Base-by-base conservation (phyloP, 2,797 vertebrate species). In the Balearica regulorum region DNA sequence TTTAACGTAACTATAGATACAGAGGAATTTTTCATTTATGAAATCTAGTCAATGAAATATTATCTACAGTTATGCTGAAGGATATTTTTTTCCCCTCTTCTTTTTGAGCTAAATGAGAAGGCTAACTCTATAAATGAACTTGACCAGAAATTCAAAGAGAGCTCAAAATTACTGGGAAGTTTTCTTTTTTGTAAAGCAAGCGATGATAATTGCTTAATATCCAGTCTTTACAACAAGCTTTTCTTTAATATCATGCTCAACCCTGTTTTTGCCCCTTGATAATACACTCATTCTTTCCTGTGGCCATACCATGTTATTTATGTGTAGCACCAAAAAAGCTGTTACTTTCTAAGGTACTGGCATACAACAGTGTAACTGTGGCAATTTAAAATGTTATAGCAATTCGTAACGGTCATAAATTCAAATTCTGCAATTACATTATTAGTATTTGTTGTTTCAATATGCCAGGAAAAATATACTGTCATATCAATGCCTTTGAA, bases 261-360 rank as follows among this genome's bases (percentile, higher is more conserved):
- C 75, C 7, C 4, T 4, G 11, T 65, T 46, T 44, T 61, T 46
- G 5, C 2, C 6, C 6, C 86, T 89, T 81, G 35, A 81, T 70
- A 81, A 25, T 53, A 48, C 6, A 44, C 3, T 65, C 10, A 33
- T 17, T 61, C 25, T 39, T 57, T 82, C 19, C 21, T 73, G 25
- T 43, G 15, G 5, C 18, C 3, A 5, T 66, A 55, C 3, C 0
- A 0, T 44, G 9, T 31, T 79, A 24, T 22, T 60, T 76, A 41
- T 25, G 37, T 29, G 16, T 25, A 72, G 5, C 10, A 79, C 24
- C 44, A 73, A 65, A 31, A 80, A 82, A 89, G 3, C 2, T 1
- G 2, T 57, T 80, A 13, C 6, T 5, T 85, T 72, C n/a, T 80
- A 37, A 66, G 8, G 2, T 83, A 44, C 16, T 54, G 24, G 3